Percentiles rank a stretch among this genome's conserved stretches.
phyloP scores from a whole-genome alignment of 2,888 invertebrate genomes.

The Oscheius onirici region DNA sequence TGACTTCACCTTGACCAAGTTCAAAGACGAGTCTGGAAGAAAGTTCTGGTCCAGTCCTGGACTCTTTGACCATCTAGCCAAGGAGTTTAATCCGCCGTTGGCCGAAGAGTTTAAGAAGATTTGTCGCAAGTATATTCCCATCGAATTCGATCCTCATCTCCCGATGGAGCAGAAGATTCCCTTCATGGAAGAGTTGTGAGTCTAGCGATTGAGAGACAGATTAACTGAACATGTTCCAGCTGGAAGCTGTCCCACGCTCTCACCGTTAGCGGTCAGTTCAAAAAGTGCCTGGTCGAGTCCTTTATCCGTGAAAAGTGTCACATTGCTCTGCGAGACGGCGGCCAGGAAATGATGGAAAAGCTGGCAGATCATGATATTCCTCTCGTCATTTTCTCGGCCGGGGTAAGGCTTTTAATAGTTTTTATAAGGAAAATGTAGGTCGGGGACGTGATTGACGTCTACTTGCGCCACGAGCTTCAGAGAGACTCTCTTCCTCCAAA shows the following conservation, averaged over 20 bases:
- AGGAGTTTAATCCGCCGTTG: constrained; percentile 51
- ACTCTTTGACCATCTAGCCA: constrained; percentile 64
- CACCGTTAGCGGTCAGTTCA: constrained; percentile 18
- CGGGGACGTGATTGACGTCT: constrained; percentile 81
- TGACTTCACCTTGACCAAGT: constrained; percentile 68
- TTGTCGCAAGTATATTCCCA: constrained; percentile 62
- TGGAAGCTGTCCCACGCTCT: constrained; percentile 22
- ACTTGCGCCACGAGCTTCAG: constrained; percentile 77
- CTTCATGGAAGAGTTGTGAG: constrained; percentile 75
- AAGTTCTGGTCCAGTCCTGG: constrained; percentile 68
- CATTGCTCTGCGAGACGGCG: constrained; percentile 48
- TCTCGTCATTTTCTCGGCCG: constrained; percentile 91
- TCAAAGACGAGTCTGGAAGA: constrained; percentile 57
- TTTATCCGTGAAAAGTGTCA: constrained; percentile 14
- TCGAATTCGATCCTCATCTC: constrained; percentile 73
- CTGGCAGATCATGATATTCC: constrained; percentile 77
- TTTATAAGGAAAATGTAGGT: constrained; percentile 33
- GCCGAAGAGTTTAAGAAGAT: constrained; percentile 56
- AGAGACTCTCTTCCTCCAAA: constrained; percentile 72
- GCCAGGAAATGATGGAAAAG: constrained; percentile 47
- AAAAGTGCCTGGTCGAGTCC: constrained; percentile 10
- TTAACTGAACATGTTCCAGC: constrained; percentile 65
- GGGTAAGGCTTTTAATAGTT: constrained; percentile 72
- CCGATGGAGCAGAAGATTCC: constrained; percentile 74
- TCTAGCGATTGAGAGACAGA: constrained; percentile 57